Percentiles rank a stretch among this genome's conserved stretches.
phyloP scores from a whole-genome alignment of 2,888 invertebrate species.

The Nematopogon swammerdamellus region DNA sequence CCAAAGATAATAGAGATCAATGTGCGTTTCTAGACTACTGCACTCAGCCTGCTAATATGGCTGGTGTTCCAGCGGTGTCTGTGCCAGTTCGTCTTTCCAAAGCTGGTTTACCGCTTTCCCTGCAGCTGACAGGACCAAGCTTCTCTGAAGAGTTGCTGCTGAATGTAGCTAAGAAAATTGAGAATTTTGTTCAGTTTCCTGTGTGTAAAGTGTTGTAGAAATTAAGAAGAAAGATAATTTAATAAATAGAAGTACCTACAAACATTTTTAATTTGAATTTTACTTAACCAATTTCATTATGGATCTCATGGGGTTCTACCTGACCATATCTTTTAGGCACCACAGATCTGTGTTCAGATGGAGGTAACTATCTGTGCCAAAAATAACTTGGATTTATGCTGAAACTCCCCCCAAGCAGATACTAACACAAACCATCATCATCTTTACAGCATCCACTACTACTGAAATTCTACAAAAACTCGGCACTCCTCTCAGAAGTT shows the following conservation, averaged over 20 bases:
- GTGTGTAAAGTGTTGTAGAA: constrained; percentile 3
- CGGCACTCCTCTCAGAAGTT: constrained; percentile 25
- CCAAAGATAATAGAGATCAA: constrained; percentile 79
- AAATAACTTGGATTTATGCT: too few species aligned
- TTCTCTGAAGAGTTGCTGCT: constrained; percentile 74
- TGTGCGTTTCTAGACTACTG: constrained; percentile 90
- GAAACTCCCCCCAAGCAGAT: too few species aligned
- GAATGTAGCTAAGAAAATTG: constrained; percentile 78
- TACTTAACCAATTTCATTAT: too few species aligned
- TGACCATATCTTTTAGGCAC: too few species aligned
- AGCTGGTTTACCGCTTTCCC: constrained; percentile 74
- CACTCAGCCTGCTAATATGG: constrained; percentile 96
- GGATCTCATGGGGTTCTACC: too few species aligned
- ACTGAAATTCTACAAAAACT: constrained; percentile 29
- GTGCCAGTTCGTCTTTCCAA: constrained; percentile 77
- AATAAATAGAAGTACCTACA: not conserved
- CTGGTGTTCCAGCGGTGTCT: constrained; percentile 89
- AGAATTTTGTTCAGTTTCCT: constrained; percentile 67
- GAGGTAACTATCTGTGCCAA: too few species aligned
- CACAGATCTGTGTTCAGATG: too few species aligned
- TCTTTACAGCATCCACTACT: constrained; percentile 23
- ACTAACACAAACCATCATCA: not conserved
- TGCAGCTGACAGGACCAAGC: constrained; percentile 84
- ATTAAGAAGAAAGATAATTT: not conserved
- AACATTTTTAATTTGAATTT: too few species aligned